Percentiles rank a stretch among this genome's conserved stretches.
Evolutionary conservation across 2,113 vertebrate species (phyloP).

Genomic region (Oreotragus oreotragus): DNA sequence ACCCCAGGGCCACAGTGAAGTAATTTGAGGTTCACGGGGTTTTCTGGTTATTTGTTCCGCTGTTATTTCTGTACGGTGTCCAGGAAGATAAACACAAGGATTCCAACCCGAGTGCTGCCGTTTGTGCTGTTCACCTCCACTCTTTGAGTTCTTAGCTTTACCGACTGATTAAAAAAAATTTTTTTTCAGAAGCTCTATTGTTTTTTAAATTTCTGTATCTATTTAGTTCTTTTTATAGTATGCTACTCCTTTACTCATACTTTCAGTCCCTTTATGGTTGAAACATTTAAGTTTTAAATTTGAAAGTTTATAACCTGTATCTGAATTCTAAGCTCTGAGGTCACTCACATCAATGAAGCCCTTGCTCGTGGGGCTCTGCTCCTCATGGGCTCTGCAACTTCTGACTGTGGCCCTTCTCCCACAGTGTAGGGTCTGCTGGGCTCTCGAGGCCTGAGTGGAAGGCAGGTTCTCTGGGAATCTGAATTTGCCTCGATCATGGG

Average conservation of each 20-base stretch:
- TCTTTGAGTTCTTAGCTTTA: background rate
- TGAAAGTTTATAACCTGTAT: background rate
- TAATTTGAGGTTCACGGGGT: fast-evolving
- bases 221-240: background rate
- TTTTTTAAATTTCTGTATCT: background rate
- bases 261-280: background rate
- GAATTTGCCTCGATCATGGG: background rate
- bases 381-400: background rate
- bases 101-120: too few species aligned
- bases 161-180: background rate
- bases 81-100: background rate
- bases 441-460: background rate
- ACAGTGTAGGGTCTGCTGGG: fast-evolving
- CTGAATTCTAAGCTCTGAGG: background rate
- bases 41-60: background rate
- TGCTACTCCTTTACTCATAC: background rate
- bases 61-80: background rate
- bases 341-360: fast-evolving
- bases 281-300: background rate
- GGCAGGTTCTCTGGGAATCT: background rate
- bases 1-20: background rate
- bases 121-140: fast-evolving
- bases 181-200: background rate
- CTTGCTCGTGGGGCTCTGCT: fast-evolving
- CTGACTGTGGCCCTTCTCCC: background rate